A percentile compares a stretch with the other conserved stretches of the same genome.
phyloP scores from a whole-genome alignment of 1,140 invertebrate species.

The Aphelinus certus region DNA sequence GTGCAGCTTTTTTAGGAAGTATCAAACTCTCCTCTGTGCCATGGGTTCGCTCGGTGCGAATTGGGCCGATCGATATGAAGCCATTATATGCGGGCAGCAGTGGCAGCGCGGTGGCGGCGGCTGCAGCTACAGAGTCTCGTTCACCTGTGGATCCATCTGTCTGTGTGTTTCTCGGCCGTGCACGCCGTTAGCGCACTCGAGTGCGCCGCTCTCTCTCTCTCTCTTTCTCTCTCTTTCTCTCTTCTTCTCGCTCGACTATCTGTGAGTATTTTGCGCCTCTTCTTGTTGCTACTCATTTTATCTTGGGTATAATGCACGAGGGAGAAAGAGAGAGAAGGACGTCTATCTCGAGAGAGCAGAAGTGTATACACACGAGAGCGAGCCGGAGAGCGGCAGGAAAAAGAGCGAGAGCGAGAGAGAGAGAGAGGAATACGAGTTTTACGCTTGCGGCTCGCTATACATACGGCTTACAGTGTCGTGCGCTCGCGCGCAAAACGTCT shows the following conservation, averaged over 20 bases:
- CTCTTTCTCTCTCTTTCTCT: neutral
- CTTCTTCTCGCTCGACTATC: neutral
- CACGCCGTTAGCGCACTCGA: neutral
- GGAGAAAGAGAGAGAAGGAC: too few species aligned
- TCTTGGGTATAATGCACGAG: too few species aligned
- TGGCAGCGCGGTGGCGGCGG: neutral
- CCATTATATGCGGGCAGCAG: neutral
- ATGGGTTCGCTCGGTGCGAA: too few species aligned
- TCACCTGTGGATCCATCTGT: constrained; percentile 17
- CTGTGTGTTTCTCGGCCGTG: neutral
- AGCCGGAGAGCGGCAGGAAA: constrained; percentile 29
- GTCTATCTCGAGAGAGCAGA: constrained; percentile 19
- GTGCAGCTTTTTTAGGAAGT: constrained; percentile 45
- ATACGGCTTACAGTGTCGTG: constrained; percentile 53
- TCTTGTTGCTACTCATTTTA: neutral
- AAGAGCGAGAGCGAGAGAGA: too few species aligned
- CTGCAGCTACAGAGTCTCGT: neutral
- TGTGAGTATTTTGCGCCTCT: neutral
- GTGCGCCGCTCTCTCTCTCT: neutral
- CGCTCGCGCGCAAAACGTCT: constrained; percentile 54
- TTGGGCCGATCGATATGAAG: too few species aligned
- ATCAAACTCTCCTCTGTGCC: too few species aligned
- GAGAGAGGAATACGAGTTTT: constrained; percentile 38
- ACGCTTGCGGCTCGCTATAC: constrained; percentile 38
- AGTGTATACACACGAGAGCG: constrained; percentile 41